Conservation (phyloP, 2,888 invertebrate species). For the Leptothorax acervorum region DNA sequence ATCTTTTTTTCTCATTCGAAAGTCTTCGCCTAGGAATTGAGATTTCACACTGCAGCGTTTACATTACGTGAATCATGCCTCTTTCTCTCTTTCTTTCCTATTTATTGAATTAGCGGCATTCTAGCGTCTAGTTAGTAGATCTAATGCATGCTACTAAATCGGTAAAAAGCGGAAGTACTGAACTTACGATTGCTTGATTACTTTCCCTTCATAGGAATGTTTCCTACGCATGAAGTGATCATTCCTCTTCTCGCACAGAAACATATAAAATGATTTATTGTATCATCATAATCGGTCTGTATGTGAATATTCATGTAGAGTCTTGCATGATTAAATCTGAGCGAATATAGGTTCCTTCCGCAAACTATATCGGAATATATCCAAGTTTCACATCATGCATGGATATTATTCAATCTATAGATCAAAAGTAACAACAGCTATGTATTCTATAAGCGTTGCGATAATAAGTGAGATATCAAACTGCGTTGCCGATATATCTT, state of each 20-base stretch:
- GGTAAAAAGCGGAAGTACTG: constrained; percentile 65
- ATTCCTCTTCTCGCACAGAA: constrained; percentile 7
- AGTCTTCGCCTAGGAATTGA: constrained; percentile 65
- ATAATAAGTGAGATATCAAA: constrained; percentile 58
- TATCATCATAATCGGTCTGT: neutral
- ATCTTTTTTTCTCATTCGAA: constrained; percentile 40
- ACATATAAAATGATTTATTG: constrained; percentile 17
- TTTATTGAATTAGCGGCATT: constrained; percentile 33
- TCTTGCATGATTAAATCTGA: neutral
- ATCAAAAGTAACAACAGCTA: constrained; percentile 65
- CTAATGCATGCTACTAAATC: constrained; percentile 63
- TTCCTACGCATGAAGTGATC: neutral
- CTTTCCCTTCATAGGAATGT: constrained; percentile 39
- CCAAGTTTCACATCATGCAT: constrained; percentile 54
- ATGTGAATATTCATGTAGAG: neutral
- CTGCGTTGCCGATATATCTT: constrained; percentile 52
- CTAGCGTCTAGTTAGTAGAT: constrained; percentile 54
- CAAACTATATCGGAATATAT: constrained; percentile 28
- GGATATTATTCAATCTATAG: constrained; percentile 56
- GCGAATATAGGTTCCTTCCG: constrained; percentile 25
- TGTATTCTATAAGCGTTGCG: constrained; percentile 53
- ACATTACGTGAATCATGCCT: constrained; percentile 58
- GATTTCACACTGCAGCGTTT: constrained; percentile 68
- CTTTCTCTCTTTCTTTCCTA: neutral
- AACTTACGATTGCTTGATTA: constrained; percentile 51